Percentiles rank a stretch among this genome's conserved stretches.
Conservation (phyloP, 2,797 vertebrate genomes). For the Florisuga fusca region DNA sequence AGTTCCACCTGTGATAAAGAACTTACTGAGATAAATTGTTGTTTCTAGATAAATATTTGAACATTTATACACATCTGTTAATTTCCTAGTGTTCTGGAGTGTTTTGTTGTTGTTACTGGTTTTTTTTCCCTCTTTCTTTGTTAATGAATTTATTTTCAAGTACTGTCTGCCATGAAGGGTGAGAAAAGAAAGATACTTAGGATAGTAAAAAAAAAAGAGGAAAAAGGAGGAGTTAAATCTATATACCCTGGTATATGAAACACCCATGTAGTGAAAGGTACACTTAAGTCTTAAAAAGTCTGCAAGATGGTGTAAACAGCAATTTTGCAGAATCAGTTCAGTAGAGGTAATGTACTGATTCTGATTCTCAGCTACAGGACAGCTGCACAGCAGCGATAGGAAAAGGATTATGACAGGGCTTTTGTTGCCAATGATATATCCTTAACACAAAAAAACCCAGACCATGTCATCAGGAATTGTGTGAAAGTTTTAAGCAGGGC, state of each 20-base stretch:
- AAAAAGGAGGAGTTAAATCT: neutral
- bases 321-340: neutral
- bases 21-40: neutral
- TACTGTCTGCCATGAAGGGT: neutral
- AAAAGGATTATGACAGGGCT: neutral
- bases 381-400: fast-evolving
- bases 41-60: neutral
- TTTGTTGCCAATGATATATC: neutral
- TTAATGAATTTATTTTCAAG: neutral
- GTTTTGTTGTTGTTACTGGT: neutral
- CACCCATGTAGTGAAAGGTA: neutral
- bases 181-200: neutral
- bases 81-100: neutral
- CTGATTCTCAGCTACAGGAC: neutral
- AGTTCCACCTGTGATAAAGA: neutral
- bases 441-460: neutral
- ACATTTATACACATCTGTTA: neutral
- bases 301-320: neutral
- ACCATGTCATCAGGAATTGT: neutral
- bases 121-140: neutral
- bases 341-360: neutral
- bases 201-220: neutral
- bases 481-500: neutral
- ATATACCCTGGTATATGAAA: neutral
- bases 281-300: neutral